Percentiles rank a stretch among this genome's conserved stretches.
Evolutionary conservation across 2,113 vertebrate genomes (phyloP).

Genomic region (Misgurnus anguillicaudatus): DNA sequence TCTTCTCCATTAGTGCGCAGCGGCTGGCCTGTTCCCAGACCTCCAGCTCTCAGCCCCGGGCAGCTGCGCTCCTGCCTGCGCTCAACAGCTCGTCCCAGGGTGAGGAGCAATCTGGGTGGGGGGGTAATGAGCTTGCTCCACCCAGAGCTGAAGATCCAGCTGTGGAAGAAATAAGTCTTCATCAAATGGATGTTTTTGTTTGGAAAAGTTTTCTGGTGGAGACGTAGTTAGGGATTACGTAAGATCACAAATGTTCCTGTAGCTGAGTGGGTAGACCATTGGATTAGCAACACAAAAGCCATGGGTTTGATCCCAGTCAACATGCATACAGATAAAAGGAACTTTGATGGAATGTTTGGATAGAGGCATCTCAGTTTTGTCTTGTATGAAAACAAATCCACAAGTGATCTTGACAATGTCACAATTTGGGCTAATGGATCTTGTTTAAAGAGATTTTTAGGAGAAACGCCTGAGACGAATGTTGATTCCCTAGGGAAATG

Average conservation of each 20-base stretch:
- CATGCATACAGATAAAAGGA: too few species aligned
- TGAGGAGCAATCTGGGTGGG: conserved; percentile 9
- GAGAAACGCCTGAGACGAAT: background rate
- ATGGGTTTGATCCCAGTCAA: too few species aligned
- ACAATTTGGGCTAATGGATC: background rate
- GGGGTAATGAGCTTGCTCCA: conserved; percentile 37
- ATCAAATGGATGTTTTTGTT: background rate
- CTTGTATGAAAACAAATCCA: too few species aligned
- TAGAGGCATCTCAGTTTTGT: too few species aligned
- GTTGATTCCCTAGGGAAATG: background rate
- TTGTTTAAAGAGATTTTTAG: background rate
- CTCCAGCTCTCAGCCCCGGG: conserved; percentile 5
- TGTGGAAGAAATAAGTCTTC: conserved; percentile 4
- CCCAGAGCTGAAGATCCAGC: conserved; percentile 35
- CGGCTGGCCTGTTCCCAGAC: conserved; percentile 23
- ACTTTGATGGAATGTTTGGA: too few species aligned
- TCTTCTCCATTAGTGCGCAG: conserved; percentile 57
- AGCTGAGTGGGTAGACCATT: too few species aligned
- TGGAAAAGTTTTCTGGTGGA: background rate
- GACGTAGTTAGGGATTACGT: background rate
- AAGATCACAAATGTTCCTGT: background rate
- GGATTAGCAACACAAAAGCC: too few species aligned
- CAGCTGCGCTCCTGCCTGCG: conserved; percentile 6
- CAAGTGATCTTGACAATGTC: too few species aligned
- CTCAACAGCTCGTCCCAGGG: conserved; percentile 43